Base-by-base conservation (phyloP, 2,888 invertebrate genomes). In the Beris chalybata region DNA sequence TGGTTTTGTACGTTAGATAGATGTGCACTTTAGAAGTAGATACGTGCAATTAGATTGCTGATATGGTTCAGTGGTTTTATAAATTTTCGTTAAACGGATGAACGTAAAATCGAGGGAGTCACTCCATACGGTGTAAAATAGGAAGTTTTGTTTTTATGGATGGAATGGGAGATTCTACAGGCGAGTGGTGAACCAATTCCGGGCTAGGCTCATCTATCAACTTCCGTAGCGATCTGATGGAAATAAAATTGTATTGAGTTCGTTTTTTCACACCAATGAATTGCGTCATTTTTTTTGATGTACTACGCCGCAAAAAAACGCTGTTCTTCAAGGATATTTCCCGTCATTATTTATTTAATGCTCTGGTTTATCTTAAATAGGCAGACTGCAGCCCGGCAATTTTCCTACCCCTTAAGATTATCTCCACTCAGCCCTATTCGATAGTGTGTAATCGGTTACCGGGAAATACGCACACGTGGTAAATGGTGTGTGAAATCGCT, bases 401-500 rank as follows among this genome's bases (percentile, higher is more conserved):
- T 48, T 52, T 56, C 64, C 65, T 59, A 63, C 57, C 13, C 12
- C 12, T 15, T 47, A 4, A 53, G 45, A 54, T 53, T 43, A 22
- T 52, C 53, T 52, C 44, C 38, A 48, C 22, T 65, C 29, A 45
- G 11, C 30, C 64, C 59, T 64, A 47, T 47, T 54, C 66, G 52
- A 66, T 66, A 55, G 66, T 31, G 31, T 44, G 59, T 65, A 67
- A 69, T 69, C 67, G 67, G 32, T 63, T 67, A 65, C 58, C 5
- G 15, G 13, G n/a, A 43, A 48, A 53, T 64, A 64, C 65, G 61
- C 63, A 65, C 72, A 71, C 73, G 76, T 50, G 52, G 76, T 79
- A 78, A 80, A 80, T 80, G 78, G 78, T 77, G 79, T 78, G 77
- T 80, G 75, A 80, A 80, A 80, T 80, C 80, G 80, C 74, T 77